Evolutionary conservation across 2,113 vertebrate genomes (phyloP), one percentile per base, ranked within the genome.

Genomic region (Aegypius monachus): DNA sequence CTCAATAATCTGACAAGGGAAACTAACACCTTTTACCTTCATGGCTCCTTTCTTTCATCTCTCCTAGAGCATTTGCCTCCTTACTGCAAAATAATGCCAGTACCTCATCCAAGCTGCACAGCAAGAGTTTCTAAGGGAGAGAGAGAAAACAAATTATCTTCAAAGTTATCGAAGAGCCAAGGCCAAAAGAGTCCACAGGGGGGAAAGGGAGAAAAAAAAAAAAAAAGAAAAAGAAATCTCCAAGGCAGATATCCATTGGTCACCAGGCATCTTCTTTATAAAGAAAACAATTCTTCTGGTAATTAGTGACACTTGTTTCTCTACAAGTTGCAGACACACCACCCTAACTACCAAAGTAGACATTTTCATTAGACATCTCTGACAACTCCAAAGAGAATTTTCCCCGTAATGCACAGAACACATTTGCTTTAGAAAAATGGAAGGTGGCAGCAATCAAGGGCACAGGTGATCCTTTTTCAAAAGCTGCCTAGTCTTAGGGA

Each of bases 121-220:
- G 25, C n/a, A 81, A 59, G 34, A 29, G 5, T 40, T 88, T 75
- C 47, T 70, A 31, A 67, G 38, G 34, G 43, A 22, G 9, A 90
- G 13, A 71, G 6, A 36, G 6, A 79, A 87, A 32, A 77, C 0
- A 52, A 59, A 22, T 75, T 65, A 5, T 77, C 40, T 71, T 81
- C 55, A 25, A 74, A 81, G 70, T 45, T 78, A n/a, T 25, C 2
- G 0, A 79, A 65, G 9, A 92, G 38, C 4, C 26, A 88, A 72
- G 25, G 29, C 23, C n/a, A 96, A 43, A 85, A 52, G 50, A 38
- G 7, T 4, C 18, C 12, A 62, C 13, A 34, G 27, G 67, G 6
- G 0, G 2, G 2, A 23, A 25, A 10, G 6, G 1, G 20, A 16
- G 32, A 15, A 2, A 4, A 5, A 19, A 9, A 4, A 23, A 13